phyloP scores from a whole-genome alignment of 2,797 vertebrate genomes.

The Takifugu ocellatus region DNA sequence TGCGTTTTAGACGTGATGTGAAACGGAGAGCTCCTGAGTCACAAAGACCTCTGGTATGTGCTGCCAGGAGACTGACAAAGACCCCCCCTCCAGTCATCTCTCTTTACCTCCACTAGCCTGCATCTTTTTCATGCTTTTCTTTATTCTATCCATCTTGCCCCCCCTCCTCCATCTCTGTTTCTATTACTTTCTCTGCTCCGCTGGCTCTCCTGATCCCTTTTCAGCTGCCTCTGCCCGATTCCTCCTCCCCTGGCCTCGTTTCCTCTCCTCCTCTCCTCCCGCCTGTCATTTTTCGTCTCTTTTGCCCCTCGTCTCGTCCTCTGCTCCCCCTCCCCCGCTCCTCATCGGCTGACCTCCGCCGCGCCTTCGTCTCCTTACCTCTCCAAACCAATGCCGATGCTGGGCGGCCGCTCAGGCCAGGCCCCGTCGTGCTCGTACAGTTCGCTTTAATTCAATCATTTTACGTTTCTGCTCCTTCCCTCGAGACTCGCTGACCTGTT shows the following conservation, averaged over 20 bases:
- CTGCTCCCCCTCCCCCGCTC: conserved; percentile 29
- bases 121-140: conserved; percentile 52
- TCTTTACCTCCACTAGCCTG: conserved; percentile 38
- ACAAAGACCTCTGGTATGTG: conserved; percentile 48
- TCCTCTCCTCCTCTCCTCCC: conserved; percentile 31
- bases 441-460: too few species aligned
- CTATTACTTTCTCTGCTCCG: background rate
- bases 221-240: background rate
- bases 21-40: conserved; percentile 41
- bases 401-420: too few species aligned
- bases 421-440: too few species aligned
- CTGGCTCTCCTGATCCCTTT: conserved; percentile 25
- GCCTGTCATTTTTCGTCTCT: conserved; percentile 40
- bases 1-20: conserved; percentile 26
- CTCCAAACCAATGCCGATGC: conserved; percentile 1
- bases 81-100: conserved; percentile 59
- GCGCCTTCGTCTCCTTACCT: conserved; percentile 27
- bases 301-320: conserved; percentile 22
- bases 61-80: conserved; percentile 56
- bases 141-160: conserved; percentile 26
- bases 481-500: too few species aligned
- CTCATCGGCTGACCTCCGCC: conserved; percentile 31
- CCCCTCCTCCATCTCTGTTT: conserved; percentile 14
- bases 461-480: too few species aligned
- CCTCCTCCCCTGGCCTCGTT: conserved; percentile 42